These are phyloP conservation scores for Apamea crenata DNA, from an alignment of 2,888 invertebrate genomes.

Conservation along the genomic window DNA sequence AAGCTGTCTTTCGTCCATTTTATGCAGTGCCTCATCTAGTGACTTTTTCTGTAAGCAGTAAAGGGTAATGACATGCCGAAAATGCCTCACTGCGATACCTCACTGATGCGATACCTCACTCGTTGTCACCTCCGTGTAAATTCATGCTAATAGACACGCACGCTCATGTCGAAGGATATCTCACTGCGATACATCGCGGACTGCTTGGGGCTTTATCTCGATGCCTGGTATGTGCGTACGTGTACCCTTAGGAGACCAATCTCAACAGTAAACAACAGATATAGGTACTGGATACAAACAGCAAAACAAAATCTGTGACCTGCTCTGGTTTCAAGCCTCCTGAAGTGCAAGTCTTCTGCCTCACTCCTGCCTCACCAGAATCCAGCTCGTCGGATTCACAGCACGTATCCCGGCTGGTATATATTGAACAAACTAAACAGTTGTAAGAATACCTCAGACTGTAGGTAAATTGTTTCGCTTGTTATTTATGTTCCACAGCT, in stretches of 20 bases:
- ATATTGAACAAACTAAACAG: slow-evolving; percentile 89
- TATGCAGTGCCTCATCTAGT: not conserved
- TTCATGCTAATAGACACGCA: not conserved
- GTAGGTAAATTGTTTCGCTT: slow-evolving; percentile 89
- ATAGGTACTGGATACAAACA: not conserved
- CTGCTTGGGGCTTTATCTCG: not conserved
- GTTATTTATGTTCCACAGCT: slow-evolving; percentile 89
- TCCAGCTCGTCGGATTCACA: slow-evolving; percentile 76
- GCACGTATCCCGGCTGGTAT: slow-evolving; percentile 84
- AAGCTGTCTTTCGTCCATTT: not conserved
- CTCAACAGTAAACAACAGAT: not conserved
- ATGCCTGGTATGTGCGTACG: no score
- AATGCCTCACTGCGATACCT: not conserved
- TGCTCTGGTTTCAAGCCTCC: not conserved
- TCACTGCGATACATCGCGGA: not conserved
- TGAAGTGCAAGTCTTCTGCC: slow-evolving; percentile 50
- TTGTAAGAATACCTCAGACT: slow-evolving; percentile 88
- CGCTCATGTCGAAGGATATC: not conserved
- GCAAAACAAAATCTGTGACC: not conserved
- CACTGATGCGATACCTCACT: not conserved
- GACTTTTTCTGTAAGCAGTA: not conserved
- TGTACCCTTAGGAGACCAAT: not conserved
- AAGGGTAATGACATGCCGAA: not conserved
- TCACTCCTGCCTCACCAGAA: slow-evolving; percentile 28
- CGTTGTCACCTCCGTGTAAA: not conserved